Conservation (phyloP, 2,888 invertebrate genomes). For the Drosophila stalkeri region DNA sequence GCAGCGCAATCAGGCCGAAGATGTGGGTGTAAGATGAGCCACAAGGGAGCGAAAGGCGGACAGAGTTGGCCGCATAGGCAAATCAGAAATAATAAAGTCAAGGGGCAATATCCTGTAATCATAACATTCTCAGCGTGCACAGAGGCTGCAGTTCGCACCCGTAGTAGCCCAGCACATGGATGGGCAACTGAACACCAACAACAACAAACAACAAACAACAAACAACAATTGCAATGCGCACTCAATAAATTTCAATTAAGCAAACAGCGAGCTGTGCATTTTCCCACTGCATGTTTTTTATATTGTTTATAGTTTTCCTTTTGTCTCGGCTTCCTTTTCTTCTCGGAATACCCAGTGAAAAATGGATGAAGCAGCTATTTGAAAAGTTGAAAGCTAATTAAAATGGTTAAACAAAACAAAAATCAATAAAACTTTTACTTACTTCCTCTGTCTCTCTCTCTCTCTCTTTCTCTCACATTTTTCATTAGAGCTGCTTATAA, state of each 20-base stretch:
- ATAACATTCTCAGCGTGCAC: conserved; percentile 41
- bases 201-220: conserved; percentile 21
- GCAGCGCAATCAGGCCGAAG: neutral
- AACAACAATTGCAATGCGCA: conserved; percentile 56
- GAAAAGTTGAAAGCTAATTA: neutral
- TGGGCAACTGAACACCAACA: conserved; percentile 16
- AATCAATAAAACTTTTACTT: neutral
- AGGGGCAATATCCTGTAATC: conserved; percentile 73
- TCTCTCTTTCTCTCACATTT: too few relatives aligned
- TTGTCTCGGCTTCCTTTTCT: conserved; percentile 32
- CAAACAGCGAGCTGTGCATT: conserved; percentile 52
- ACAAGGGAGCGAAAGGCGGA: too few relatives aligned
- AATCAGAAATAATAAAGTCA: conserved; percentile 68
- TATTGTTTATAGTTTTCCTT: conserved; percentile 57
- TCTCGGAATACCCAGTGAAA: conserved; percentile 18
- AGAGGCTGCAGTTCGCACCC: conserved; percentile 30
- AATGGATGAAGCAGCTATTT: neutral
- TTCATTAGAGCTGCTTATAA: too few relatives aligned
- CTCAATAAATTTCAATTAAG: conserved; percentile 77
- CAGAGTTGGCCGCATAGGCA: conserved; percentile 25
- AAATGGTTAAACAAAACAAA: neutral
- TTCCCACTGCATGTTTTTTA: conserved; percentile 38
- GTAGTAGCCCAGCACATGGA: neutral
- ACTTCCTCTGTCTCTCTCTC: too few relatives aligned
- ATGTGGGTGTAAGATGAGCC: neutral